Conservation (phyloP, 1,140 invertebrate species). For the Lucilia cuprina region DNA sequence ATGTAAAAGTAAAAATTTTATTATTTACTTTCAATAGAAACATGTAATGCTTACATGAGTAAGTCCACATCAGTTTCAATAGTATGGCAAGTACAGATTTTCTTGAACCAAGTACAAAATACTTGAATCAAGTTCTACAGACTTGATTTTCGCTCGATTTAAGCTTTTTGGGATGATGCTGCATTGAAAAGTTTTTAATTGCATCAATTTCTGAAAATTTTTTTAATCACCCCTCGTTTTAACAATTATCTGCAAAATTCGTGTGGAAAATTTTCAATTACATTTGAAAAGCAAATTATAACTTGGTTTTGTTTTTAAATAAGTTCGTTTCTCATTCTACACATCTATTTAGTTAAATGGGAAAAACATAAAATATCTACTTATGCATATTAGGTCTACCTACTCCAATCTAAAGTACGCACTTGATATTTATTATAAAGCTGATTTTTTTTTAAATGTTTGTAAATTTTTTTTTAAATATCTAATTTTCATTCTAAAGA, state of each 20-base stretch:
- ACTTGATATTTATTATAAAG: neutral
- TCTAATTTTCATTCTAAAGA: neutral
- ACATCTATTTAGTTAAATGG: neutral
- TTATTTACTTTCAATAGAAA: no score
- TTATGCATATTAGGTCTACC: conserved; percentile 1
- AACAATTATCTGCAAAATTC: neutral
- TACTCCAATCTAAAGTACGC: neutral
- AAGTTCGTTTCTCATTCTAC: neutral
- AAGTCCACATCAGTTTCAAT: no score
- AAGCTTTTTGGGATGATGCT: no score
- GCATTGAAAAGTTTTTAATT: no score
- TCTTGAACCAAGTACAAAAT: no score
- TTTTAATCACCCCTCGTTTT: neutral
- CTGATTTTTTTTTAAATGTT: neutral
- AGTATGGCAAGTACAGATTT: no score
- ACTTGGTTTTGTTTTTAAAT: neutral
- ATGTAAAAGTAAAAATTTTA: no score
- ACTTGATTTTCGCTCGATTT: no score
- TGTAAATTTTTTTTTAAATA: neutral
- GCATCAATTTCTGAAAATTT: no score
- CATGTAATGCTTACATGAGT: no score
- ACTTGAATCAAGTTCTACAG: no score
- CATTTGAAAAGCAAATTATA: conserved; percentile 6
- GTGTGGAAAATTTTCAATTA: conserved; percentile 17
- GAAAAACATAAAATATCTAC: neutral